Conservation (phyloP, 2,888 invertebrate genomes). For the Nomada fabriciana region DNA sequence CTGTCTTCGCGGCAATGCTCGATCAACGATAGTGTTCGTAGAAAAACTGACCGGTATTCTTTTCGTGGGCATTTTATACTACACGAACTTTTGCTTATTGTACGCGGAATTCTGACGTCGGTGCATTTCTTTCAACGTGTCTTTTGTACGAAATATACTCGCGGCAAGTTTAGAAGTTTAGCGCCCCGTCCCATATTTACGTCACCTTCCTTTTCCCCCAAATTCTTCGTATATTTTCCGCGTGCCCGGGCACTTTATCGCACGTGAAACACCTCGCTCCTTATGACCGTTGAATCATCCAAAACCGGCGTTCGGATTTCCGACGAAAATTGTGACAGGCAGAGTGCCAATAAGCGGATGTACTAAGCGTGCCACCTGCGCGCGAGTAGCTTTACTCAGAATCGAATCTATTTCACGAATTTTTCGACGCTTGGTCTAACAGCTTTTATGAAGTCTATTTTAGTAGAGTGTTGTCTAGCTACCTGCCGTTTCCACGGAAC, state of each 20-base stretch:
- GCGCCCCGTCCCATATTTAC: conserved; percentile 27
- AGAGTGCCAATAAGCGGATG: conserved; percentile 38
- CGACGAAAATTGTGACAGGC: conserved; percentile 32
- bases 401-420: conserved; percentile 27
- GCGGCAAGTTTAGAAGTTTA: conserved; percentile 25
- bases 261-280: conserved; percentile 18
- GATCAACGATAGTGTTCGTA: conserved; percentile 15
- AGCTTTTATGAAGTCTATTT: conserved; percentile 3
- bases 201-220: conserved; percentile 21
- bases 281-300: conserved; percentile 42
- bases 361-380: conserved; percentile 35
- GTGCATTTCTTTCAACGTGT: background rate
- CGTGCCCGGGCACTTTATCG: conserved; percentile 20
- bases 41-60: background rate
- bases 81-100: background rate
- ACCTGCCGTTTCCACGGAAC: background rate
- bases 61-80: background rate
- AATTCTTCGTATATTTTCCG: conserved; percentile 42
- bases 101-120: conserved; percentile 20
- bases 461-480: background rate
- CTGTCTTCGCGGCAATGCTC: background rate
- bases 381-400: conserved; percentile 13
- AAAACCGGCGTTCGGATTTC: conserved; percentile 38
- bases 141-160: background rate
- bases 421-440: background rate